Base-by-base conservation (phyloP, 2,888 invertebrate genomes). In the Bedellia somnulentella region DNA sequence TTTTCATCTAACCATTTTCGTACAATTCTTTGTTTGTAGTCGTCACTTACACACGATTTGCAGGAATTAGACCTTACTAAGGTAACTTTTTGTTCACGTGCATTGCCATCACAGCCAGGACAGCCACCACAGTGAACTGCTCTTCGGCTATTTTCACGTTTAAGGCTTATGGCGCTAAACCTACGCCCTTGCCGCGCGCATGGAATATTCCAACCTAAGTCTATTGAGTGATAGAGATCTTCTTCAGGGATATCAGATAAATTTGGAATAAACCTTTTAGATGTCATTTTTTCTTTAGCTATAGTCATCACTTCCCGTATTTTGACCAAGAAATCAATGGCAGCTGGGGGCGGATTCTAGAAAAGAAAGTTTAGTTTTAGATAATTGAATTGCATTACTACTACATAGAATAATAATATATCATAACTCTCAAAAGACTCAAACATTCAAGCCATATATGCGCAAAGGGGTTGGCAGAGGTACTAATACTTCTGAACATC, bases 301-400 rank as follows among this genome's bases (percentile, higher is more conserved):
- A 93, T 84, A 10, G 86, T 79, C 56, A 93, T 93, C 12, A 93
- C 91, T 75, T 93, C 92, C 14, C 94, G 82, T 39, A 94, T 89
- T 76, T 92, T 92, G 3, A 82, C 79, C 27, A 94, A 76, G 58
- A 94, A 94, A 51, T 94, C 93, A 35, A 93, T 70, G 10, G 94
- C 93, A 32, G 92, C 91, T 30, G 92, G 91, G 11, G 94, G 93
- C 25, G 94, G 94, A 42, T 89, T 83, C 87, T 91, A 66, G 25
- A 79, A 79, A 33, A 33, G 29, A 37, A 21, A 31, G 5, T 15
- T 25, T 34, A 13, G n/a, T n/a, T n/a, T n/a, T n/a, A n/a, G 21
- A 39, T n/a, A n/a, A n/a, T n/a, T n/a, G n/a, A n/a, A n/a, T n/a
- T n/a, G n/a, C n/a, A n/a, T n/a, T n/a, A n/a, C n/a, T n/a, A n/a